A percentile compares a stretch with the other conserved stretches of the same genome.
Evolutionary conservation across 2,113 vertebrate genomes (phyloP).

Genomic region (Mirza zaza): DNA sequence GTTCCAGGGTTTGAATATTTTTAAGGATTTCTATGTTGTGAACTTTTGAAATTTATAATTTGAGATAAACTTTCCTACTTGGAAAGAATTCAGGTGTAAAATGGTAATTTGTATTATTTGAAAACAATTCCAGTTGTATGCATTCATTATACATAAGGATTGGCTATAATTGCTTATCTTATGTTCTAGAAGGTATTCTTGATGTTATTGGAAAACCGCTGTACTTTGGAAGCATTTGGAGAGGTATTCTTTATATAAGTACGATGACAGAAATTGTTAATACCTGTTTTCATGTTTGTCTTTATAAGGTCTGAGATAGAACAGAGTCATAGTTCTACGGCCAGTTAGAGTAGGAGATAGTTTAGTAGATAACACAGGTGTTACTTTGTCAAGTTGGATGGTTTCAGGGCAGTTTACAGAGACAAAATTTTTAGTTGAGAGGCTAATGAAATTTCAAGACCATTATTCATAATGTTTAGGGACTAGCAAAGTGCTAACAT

Average conservation of each 20-base stretch:
- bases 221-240: neutral
- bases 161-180: neutral
- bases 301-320: slow-evolving; percentile 2
- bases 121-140: neutral
- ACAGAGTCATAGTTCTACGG: neutral
- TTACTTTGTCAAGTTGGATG: neutral
- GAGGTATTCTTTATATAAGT: neutral
- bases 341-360: neutral
- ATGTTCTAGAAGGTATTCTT: neutral
- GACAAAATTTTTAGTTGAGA: neutral
- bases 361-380: neutral
- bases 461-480: neutral
- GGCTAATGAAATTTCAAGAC: neutral
- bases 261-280: neutral
- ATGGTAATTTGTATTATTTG: neutral
- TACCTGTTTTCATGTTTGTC: neutral
- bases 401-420: neutral
- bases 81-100: neutral
- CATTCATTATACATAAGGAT: neutral
- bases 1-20: neutral
- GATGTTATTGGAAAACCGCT: neutral
- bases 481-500: neutral
- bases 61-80: neutral
- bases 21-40: neutral
- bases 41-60: neutral